Evolutionary conservation across 2,797 vertebrate genomes (phyloP), one percentile per base, ranked within the genome.

Genomic region (Microcaecilia unicolor): DNA sequence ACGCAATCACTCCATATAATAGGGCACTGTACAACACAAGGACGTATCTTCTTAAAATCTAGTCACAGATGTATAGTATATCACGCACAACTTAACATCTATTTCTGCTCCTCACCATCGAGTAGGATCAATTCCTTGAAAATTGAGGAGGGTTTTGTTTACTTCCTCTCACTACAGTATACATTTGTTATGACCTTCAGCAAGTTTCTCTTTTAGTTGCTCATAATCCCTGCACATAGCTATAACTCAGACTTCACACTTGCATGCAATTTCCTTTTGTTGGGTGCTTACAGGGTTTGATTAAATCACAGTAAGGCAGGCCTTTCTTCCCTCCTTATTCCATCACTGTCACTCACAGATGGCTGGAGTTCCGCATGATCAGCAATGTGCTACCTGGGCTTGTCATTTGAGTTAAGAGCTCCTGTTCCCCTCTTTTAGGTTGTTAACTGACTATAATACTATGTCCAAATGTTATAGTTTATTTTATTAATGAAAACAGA

Each of bases 341-440:
- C 58, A 68, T 51, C 62, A 44, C 51, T 41, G 25, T 14, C 51
- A 34, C 7, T 46, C 64, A 58, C 84, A 87, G 81, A 82, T 87
- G 83, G 82, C 39, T 25, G 3, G 0, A 3, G 81, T 79, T 85
- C 71, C 56, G 67, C 81, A 70, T 80, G 79, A 50, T 51, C 65
- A 70, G 58, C 2, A 2, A 43, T 48, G 59, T 45, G 57, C 56
- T 56, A 51, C 45, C 2, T 5, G 37, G 47, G 41, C 34, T 37
- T 44, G 59, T 55, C 52, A 80, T 59, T 35, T 1, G 63, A 84
- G 69, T 28, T n/a, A 48, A 18, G 0, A 16, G 10, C 22, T 50
- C 39, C 30, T 42, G 24, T 28, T 32, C 15, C 48, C 28, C 15
- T 18, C n/a, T 16, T 18, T n/a, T 10, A 7, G 32, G 30, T 55